A percentile compares a stretch with the other conserved stretches of the same genome.
These are phyloP conservation scores for Poeciliopsis retropinna DNA, from an alignment of 2,113 vertebrate genomes.

Conservation along the genomic window DNA sequence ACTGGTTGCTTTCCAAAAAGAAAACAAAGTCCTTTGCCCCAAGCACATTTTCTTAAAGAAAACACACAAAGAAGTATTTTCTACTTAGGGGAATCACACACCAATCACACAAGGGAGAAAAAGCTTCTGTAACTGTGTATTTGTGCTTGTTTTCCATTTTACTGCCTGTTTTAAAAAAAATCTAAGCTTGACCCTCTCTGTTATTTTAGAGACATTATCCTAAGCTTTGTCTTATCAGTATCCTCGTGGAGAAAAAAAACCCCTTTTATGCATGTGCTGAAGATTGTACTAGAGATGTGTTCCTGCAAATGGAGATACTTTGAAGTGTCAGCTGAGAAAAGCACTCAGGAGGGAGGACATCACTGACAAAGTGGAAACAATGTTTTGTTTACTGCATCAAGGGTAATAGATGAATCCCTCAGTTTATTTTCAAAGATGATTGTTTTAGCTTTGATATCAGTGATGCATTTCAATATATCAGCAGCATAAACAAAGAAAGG, in stretches of 20 bases:
- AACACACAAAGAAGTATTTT: not conserved
- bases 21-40: too few relatives aligned
- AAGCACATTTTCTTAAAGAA: too few relatives aligned
- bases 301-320: not conserved
- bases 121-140: not conserved
- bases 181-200: not conserved
- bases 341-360: conserved; percentile 3
- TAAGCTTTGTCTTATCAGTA: not conserved
- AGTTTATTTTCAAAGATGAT: not conserved
- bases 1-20: too few relatives aligned
- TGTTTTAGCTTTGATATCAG: conserved; percentile 10
- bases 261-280: not conserved
- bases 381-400: conserved; percentile 14
- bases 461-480: not conserved
- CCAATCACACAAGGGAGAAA: not conserved
- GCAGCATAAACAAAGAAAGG: not conserved
- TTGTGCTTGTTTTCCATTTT: not conserved
- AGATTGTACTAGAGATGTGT: not conserved
- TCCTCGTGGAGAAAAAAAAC: not conserved
- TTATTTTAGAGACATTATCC: not conserved
- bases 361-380: not conserved
- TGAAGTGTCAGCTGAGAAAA: not conserved
- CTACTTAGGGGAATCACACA: not conserved
- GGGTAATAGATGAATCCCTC: not conserved
- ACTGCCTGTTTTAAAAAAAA: not conserved